Base-by-base conservation (phyloP, 2,113 vertebrate species). In the Brachyistius frenatus region DNA sequence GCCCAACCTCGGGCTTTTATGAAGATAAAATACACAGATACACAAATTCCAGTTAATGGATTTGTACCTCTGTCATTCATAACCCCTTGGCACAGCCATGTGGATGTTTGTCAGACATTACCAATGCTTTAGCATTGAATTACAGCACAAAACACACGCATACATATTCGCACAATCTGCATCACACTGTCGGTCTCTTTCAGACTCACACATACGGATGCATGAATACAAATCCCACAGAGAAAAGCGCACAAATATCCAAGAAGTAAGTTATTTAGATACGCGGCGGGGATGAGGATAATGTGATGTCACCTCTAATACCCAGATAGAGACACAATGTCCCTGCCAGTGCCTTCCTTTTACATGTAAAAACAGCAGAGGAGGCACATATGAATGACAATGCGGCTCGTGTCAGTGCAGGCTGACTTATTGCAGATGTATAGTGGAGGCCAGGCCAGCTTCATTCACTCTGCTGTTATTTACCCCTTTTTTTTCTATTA, bases 341-440 rank as follows among this genome's bases (percentile, higher is more conserved):
- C 64, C 56, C 78, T 60, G 79, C 55, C 46, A 13, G 23, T 60
- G 54, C 56, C 70, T 84, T 86, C 70, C 67, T 78, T 91, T 88
- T 84, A 83, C 88, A 87, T 83, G 81, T 73, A 77, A 87, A 86
- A 88, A 78, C 74, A 81, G 83, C 76, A 52, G 53, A 78, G 69
- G 71, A 76, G 81, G 75, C 62, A 55, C 86, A 87, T 92, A 78
- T 91, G 87, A 94, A 93, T 93, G 91, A 91, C 91, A 93, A 93
- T 89, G 84, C 23, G 77, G 75, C 75, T 71, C 14, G 65, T 88
- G 87, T 88, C 86, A 73, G 60, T 49, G 86, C 67, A 14, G 81
- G 58, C 85, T 89, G 80, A 85, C 90, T 93, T 89, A 87, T 89
- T 88, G 84, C 60, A 73, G 76, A 86, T 75, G 83, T 78, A 75